phyloP scores from a whole-genome alignment of 2,888 invertebrate genomes.

The Ctena decussata region DNA sequence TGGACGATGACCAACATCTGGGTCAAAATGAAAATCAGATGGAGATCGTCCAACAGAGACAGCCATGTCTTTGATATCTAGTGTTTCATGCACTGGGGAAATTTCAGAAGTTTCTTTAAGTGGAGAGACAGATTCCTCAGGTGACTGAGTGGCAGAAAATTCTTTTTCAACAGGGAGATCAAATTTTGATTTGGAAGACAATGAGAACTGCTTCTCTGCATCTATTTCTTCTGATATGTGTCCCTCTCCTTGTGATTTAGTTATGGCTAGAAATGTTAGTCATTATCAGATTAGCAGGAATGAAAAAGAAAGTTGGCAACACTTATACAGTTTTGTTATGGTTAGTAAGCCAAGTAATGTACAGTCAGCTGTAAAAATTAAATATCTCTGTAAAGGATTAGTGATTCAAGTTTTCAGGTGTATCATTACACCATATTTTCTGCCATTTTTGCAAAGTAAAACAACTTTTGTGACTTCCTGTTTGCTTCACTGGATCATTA shows the following conservation, averaged over 20 bases:
- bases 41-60: constrained; percentile 83
- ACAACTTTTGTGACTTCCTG: no score
- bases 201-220: constrained; percentile 84
- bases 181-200: constrained; percentile 70
- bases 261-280: constrained; percentile 66
- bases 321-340: no score
- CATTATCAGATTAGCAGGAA: constrained; percentile 45
- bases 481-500: no score
- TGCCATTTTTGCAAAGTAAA: no score
- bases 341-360: no score
- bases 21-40: constrained; percentile 74
- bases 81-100: constrained; percentile 76
- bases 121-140: constrained; percentile 72
- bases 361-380: not conserved
- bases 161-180: constrained; percentile 73
- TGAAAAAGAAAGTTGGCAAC: no score
- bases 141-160: constrained; percentile 76
- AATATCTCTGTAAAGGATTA: not conserved
- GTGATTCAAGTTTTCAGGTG: not conserved
- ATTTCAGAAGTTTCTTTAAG: constrained; percentile 65
- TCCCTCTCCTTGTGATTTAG: constrained; percentile 76
- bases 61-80: constrained; percentile 68
- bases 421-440: no score
- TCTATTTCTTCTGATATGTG: constrained; percentile 86
- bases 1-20: constrained; percentile 9